phyloP scores from a whole-genome alignment of 2,113 vertebrate species.

The Circaetus gallicus region DNA sequence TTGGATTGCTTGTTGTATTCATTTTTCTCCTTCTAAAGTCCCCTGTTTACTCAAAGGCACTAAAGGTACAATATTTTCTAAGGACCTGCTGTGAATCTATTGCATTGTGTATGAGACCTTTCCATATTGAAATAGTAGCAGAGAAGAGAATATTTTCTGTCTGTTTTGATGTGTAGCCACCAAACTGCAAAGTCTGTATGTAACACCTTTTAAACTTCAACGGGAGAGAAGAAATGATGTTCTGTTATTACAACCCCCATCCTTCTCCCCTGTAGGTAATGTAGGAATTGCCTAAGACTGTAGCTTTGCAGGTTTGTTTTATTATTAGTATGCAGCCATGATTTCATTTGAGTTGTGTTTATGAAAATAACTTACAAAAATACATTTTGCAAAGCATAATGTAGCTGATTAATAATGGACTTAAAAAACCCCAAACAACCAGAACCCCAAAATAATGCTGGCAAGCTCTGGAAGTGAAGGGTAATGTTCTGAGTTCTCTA shows the following conservation, averaged over 20 bases:
- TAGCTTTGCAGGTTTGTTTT: background rate
- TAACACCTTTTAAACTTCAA: background rate
- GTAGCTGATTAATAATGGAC: background rate
- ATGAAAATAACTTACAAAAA: background rate
- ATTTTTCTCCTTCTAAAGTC: conserved; percentile 24
- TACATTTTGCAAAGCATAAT: background rate
- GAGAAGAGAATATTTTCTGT: background rate
- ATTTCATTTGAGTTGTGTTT: background rate
- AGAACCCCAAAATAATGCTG: background rate
- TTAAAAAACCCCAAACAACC: background rate
- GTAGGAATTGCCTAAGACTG: background rate
- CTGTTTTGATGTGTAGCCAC: background rate
- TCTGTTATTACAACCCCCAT: background rate
- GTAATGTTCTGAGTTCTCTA: background rate
- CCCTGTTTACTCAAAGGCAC: conserved; percentile 25
- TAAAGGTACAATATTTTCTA: conserved; percentile 20
- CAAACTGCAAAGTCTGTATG: background rate
- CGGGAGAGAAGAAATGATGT: background rate
- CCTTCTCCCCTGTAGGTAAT: background rate
- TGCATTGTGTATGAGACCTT: conserved; percentile 32
- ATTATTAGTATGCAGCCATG: background rate
- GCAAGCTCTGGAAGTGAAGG: background rate
- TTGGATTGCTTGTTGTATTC: conserved; percentile 60
- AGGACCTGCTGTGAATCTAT: conserved; percentile 42
- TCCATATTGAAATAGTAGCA: conserved; percentile 19